Conservation (phyloP, 53 echinoderm and acorn worm genomes). For the Arbacia lixula region DNA sequence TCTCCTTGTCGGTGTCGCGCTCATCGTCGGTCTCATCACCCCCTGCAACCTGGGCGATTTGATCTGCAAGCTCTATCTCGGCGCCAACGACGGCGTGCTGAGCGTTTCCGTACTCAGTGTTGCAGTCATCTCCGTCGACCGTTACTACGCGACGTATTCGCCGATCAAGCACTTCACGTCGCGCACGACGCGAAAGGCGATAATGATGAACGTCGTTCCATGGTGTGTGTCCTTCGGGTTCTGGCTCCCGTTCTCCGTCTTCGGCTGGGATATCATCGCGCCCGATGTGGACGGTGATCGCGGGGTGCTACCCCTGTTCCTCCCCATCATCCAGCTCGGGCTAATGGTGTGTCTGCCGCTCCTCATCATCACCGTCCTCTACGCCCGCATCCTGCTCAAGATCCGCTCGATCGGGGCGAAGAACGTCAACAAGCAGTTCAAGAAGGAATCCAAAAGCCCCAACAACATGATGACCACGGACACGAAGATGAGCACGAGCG, state of each 20-base stretch:
- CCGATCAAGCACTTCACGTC: slow-evolving; percentile 15
- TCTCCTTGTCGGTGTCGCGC: not conserved
- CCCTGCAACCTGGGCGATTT: not conserved
- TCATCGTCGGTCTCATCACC: not conserved
- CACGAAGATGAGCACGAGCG: too few species aligned
- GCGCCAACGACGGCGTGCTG: slow-evolving; percentile 1
- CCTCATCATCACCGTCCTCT: slow-evolving; percentile 1
- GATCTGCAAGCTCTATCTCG: not conserved
- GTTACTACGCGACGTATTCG: not conserved
- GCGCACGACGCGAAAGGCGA: not conserved
- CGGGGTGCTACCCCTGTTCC: not conserved
- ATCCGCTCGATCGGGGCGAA: not conserved
- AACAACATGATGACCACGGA: too few species aligned
- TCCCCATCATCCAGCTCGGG: not conserved
- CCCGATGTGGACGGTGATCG: not conserved
- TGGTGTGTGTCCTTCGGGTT: slow-evolving; percentile 1
- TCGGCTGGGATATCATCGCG: not conserved
- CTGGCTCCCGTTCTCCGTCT: slow-evolving; percentile 2
- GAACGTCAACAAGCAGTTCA: not conserved
- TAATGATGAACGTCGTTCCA: not conserved
- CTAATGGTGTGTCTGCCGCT: not conserved
- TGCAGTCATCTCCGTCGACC: slow-evolving; percentile 23
- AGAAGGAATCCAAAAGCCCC: not conserved
- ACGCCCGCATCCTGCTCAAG: slow-evolving; percentile 6
- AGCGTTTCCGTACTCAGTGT: slow-evolving; percentile 23